phyloP scores from a whole-genome alignment of 2,888 invertebrate species.

The Caenorhabditis doughertyi region DNA sequence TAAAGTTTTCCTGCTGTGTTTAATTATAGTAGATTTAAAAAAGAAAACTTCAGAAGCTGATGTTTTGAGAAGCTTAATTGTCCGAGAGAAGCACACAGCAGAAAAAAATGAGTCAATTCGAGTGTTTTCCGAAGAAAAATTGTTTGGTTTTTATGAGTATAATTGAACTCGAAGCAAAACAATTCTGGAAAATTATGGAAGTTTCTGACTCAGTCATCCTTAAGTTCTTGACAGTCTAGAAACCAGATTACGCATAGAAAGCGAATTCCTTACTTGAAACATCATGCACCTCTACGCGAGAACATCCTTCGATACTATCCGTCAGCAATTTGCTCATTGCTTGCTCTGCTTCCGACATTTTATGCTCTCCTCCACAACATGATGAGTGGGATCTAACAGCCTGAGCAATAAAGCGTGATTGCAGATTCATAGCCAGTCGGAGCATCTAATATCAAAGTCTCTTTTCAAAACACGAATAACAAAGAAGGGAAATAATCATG shows the following conservation, averaged over 20 bases:
- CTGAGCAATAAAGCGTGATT: neutral
- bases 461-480: neutral
- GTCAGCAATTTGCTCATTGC: slow-evolving; percentile 78
- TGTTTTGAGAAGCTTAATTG: too few relatives aligned
- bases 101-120: too few relatives aligned
- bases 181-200: too few relatives aligned
- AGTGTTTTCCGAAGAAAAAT: too few relatives aligned
- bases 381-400: slow-evolving; percentile 7
- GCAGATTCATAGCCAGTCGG: neutral
- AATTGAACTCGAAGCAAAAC: too few relatives aligned
- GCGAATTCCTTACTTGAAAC: slow-evolving; percentile 83
- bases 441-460: slow-evolving; percentile 6
- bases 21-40: slow-evolving; percentile 9
- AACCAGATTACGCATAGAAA: too few relatives aligned
- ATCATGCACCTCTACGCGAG: slow-evolving; percentile 82
- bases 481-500: neutral
- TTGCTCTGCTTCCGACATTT: slow-evolving; percentile 81
- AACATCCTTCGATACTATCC: slow-evolving; percentile 82
- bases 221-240: too few relatives aligned
- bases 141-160: too few relatives aligned
- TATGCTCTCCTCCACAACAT: slow-evolving; percentile 42
- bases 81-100: too few relatives aligned
- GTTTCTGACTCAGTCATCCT: too few relatives aligned
- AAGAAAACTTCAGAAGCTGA: too few relatives aligned
- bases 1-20: too few relatives aligned